Percentiles rank a stretch among this genome's conserved stretches.
Evolutionary conservation across 30 jellyfish, hydroid and myxozoan genomes (phyloP).

Genomic region (Hydractinia symbiolongicarpus): DNA sequence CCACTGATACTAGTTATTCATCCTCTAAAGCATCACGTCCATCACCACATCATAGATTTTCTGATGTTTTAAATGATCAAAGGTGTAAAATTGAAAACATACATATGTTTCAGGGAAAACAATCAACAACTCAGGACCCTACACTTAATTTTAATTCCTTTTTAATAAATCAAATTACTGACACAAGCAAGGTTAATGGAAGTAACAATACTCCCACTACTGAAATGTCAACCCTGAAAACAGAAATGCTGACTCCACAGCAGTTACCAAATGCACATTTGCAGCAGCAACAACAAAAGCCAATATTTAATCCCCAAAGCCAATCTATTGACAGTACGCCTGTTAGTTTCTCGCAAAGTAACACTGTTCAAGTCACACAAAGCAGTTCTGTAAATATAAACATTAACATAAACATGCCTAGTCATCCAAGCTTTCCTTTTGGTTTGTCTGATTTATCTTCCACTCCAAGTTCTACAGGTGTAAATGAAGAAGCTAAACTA

Average conservation of each 20-base stretch:
- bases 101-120: conserved; percentile 3
- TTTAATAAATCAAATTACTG: not conserved
- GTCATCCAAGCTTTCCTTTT: conserved; percentile 31
- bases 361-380: conserved; percentile 38
- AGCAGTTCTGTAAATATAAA: conserved; percentile 28
- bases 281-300: no score
- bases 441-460: conserved; percentile 5
- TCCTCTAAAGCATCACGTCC: not conserved
- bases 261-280: not conserved
- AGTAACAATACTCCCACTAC: not conserved
- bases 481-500: not conserved
- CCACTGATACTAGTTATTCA: not conserved
- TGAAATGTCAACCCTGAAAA: not conserved
- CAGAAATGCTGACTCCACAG: not conserved
- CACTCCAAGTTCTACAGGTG: not conserved
- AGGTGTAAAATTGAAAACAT: not conserved
- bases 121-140: not conserved
- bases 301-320: not conserved
- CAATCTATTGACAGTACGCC: not conserved
- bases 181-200: not conserved
- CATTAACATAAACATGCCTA: conserved; percentile 36
- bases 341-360: conserved; percentile 24
- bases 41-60: not conserved
- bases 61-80: conserved; percentile 12
- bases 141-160: not conserved